phyloP scores from a whole-genome alignment of 2,113 vertebrate species.

The Sinocyclocheilus rhinocerous region DNA sequence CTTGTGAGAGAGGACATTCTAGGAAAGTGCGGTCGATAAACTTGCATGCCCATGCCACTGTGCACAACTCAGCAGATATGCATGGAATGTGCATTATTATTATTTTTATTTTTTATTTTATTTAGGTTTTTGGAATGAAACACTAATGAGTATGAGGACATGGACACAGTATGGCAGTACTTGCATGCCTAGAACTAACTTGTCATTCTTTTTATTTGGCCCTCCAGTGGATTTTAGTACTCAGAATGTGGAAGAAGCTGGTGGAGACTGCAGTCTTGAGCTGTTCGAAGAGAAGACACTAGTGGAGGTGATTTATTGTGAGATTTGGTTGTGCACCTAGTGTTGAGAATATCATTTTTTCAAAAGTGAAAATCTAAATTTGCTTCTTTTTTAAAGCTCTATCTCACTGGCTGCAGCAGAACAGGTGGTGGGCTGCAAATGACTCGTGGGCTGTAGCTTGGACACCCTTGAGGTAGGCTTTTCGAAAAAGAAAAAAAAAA shows the following conservation, averaged over 20 bases:
- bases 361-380: background rate
- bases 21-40: background rate
- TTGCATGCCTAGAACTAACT: background rate
- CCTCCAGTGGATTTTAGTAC: background rate
- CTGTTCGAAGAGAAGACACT: background rate
- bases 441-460: background rate
- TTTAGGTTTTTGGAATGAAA: background rate
- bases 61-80: background rate
- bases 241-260: background rate
- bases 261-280: background rate
- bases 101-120: background rate
- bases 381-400: background rate
- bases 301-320: background rate
- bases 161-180: background rate
- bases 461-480: constrained; percentile 30
- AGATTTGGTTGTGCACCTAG: background rate
- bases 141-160: background rate
- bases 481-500: background rate
- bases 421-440: constrained; percentile 22
- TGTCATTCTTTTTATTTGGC: background rate
- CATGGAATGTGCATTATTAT: background rate
- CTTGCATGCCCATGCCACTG: background rate
- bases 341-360: background rate
- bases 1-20: background rate
- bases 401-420: background rate